Evolutionary conservation across 2,113 vertebrate genomes (phyloP).

Genomic region (Nesoenas mayeri): DNA sequence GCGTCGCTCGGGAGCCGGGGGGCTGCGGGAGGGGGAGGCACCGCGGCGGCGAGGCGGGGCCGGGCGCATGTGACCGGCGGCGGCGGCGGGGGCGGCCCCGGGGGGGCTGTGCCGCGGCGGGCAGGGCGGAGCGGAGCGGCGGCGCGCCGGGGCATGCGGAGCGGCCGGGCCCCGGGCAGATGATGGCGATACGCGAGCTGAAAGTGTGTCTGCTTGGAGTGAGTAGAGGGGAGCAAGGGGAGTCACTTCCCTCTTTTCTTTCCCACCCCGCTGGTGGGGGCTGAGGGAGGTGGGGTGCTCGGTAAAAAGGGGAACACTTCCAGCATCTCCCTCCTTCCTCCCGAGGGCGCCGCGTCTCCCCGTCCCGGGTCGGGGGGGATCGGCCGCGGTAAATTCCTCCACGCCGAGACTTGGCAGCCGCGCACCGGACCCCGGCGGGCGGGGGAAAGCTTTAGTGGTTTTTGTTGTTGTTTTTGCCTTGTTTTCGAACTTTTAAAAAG

Average conservation of each 20-base stretch:
- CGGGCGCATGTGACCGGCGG: too few species aligned
- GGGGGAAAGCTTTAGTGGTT: not conserved
- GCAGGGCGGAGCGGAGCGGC: too few species aligned
- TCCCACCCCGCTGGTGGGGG: not conserved
- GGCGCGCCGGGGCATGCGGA: conserved; percentile 50
- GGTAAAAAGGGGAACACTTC: not conserved
- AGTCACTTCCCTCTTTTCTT: not conserved
- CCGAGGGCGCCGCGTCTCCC: not conserved
- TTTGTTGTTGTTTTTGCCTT: not conserved
- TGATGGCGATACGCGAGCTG: conserved; percentile 90
- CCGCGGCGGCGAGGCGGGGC: too few species aligned
- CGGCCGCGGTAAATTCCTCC: not conserved
- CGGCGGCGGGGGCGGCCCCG: too few species aligned
- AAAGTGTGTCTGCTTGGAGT: conserved; percentile 98
- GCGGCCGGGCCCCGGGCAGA: conserved; percentile 50
- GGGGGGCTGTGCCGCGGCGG: too few species aligned
- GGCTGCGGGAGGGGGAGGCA: too few species aligned
- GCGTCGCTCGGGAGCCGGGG: too few species aligned
- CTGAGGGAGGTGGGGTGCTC: not conserved
- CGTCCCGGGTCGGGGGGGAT: not conserved
- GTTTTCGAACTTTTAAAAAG: not conserved
- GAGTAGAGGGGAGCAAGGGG: conserved; percentile 69
- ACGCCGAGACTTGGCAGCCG: not conserved
- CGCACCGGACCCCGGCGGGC: not conserved
- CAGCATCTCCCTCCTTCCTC: not conserved